These are phyloP conservation scores for Cydia splendana DNA, from an alignment of 1,140 invertebrate genomes.

Conservation along the genomic window DNA sequence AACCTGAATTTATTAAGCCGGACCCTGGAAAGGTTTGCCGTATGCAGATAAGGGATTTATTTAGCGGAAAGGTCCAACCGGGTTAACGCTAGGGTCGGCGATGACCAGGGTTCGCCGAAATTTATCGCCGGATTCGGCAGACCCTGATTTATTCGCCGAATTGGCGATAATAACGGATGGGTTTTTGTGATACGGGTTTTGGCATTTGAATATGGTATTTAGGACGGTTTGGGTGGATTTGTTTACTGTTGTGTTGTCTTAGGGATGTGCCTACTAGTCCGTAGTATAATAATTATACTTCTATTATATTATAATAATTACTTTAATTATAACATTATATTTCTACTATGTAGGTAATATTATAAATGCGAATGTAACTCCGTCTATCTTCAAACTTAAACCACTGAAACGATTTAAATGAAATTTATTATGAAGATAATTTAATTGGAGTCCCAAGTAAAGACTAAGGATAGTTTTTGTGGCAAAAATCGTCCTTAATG, in stretches of 20 bases:
- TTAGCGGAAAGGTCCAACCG: constrained; percentile 78
- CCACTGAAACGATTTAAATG: too few species aligned
- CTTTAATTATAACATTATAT: too few species aligned
- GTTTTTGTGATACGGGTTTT: constrained; percentile 39
- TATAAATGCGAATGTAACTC: too few species aligned
- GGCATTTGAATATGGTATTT: constrained; percentile 32
- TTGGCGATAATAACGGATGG: constrained; percentile 60
- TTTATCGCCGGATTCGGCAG: constrained; percentile 72
- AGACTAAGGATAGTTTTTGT: too few species aligned
- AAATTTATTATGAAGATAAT: too few species aligned
- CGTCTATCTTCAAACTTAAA: too few species aligned
- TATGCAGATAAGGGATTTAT: constrained; percentile 80
- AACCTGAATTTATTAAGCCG: constrained; percentile 79
- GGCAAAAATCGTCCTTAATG: too few species aligned
- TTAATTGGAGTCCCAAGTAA: too few species aligned
- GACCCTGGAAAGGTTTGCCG: constrained; percentile 79
- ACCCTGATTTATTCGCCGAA: constrained; percentile 75
- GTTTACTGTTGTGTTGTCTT: constrained; percentile 3
- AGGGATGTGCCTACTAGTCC: background rate
- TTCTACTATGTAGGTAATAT: too few species aligned
- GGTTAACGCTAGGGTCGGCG: constrained; percentile 71
- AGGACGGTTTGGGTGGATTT: constrained; percentile 28
- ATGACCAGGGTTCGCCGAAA: constrained; percentile 75
- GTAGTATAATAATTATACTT: too few species aligned
- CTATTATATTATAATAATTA: too few species aligned